Base-by-base conservation (phyloP, 2,113 vertebrate species). In the Sapayoa aenigma region DNA sequence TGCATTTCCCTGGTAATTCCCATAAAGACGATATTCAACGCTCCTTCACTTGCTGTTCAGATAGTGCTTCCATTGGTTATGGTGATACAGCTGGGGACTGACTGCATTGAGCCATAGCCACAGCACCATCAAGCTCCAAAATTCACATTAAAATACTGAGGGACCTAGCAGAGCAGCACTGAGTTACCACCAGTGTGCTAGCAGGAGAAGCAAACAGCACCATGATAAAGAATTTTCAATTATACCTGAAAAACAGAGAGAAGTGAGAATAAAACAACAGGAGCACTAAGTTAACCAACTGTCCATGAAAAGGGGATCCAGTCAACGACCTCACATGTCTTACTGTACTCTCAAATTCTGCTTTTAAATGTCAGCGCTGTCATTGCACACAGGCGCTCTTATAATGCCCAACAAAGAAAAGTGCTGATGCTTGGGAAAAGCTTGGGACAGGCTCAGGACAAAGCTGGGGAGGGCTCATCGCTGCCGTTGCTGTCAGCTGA, bases 391-490 rank as follows among this genome's bases (percentile, higher is more conserved):
- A 66, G 80, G 28, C 9, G 3, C 59, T 42, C 90, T 91, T 71
- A 56, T 3, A 55, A 67, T 1, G 0, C 2, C 2, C 65, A 77
- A 88, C 90, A 94, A 96, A 95, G 92, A 62, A 81, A 95, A 72
- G 68, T 67, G 92, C 83, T 90, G 95, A 95, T 37, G 82, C 78
- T 60, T 2, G 39, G 82, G 78, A 90, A 95, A 90, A 74, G 93
- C 93, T 33, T 41, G 30, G 89, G 80, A 56, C 68, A 86, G 79
- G 91, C 89, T 42, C 5, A 0, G 82, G 83, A 31, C 74, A n/a
- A 66, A 65, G 62, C 88, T 78, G 83, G 90, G 66, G 69, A 88
- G 39, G 44, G 63, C 72, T 58, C 67, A 47, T 11, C 0, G 6
- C 47, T 30, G 4, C n/a, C 4, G 8, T 18, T 20, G 0, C 18